Evolutionary conservation across 2,888 invertebrate species (phyloP).

Genomic region (Pharmacophagus antenor): DNA sequence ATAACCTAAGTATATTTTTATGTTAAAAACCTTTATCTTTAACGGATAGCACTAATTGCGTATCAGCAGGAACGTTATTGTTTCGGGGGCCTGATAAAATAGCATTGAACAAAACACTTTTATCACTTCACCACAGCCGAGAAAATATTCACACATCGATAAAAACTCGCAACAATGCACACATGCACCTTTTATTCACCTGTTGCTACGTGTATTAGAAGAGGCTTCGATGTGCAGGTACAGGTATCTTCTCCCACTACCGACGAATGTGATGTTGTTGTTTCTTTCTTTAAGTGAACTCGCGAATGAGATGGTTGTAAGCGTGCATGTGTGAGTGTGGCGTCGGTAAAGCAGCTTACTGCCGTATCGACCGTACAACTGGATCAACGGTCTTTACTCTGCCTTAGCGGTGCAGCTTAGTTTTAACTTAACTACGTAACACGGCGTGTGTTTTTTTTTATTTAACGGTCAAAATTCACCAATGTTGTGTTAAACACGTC

Average conservation of each 20-base stretch:
- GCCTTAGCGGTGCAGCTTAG: constrained; percentile 73
- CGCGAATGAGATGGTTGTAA: constrained; percentile 47
- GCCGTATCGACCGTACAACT: constrained; percentile 71
- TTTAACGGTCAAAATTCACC: constrained; percentile 57
- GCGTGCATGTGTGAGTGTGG: constrained; percentile 39
- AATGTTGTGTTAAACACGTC: constrained; percentile 65
- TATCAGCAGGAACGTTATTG: constrained; percentile 49
- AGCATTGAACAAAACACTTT: constrained; percentile 65
- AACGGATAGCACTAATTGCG: constrained; percentile 50
- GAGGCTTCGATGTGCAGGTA: constrained; percentile 68
- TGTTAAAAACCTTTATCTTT: constrained; percentile 42
- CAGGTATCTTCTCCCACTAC: constrained; percentile 70
- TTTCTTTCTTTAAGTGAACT: constrained; percentile 44
- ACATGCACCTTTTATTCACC: constrained; percentile 70
- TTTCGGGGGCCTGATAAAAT: constrained; percentile 52
- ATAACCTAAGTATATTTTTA: constrained; percentile 35
- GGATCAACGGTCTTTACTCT: constrained; percentile 79
- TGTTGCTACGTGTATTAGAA: constrained; percentile 66
- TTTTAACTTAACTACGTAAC: constrained; percentile 71
- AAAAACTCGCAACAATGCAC: constrained; percentile 47
- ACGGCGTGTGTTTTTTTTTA: constrained; percentile 61
- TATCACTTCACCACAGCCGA: constrained; percentile 69
- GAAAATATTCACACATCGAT: constrained; percentile 58
- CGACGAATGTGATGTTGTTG: constrained; percentile 47
- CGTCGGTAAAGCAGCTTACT: constrained; percentile 70